A percentile compares a stretch with the other conserved stretches of the same genome.
phyloP scores from a whole-genome alignment of 2,888 invertebrate species.

The Hirtodrosophila histrioides region DNA sequence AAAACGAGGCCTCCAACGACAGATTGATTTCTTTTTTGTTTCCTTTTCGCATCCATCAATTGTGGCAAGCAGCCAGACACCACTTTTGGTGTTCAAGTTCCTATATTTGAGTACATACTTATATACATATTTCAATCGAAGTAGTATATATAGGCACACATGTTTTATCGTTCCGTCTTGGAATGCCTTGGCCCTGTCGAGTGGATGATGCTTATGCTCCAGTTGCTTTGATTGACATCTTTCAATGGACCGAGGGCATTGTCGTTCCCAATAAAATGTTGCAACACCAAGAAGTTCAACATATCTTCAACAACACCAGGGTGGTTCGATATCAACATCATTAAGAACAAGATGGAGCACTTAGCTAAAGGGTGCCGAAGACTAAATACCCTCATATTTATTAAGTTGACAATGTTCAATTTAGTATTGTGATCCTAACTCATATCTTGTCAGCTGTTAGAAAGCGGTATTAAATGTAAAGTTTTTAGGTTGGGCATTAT shows the following conservation, averaged over 20 bases:
- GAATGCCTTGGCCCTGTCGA: slow-evolving; percentile 24
- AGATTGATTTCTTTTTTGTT: slow-evolving; percentile 60
- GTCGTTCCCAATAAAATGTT: slow-evolving; percentile 41
- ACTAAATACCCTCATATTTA: too few species aligned
- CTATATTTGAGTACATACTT: neutral
- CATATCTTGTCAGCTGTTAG: too few species aligned
- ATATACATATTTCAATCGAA: slow-evolving; percentile 7
- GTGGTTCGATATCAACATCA: slow-evolving; percentile 7
- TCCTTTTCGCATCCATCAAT: slow-evolving; percentile 62
- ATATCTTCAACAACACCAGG: slow-evolving; percentile 1
- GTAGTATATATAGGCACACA: slow-evolving; percentile 27
- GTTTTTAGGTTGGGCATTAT: too few species aligned
- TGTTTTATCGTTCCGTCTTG: slow-evolving; percentile 32
- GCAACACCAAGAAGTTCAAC: slow-evolving; percentile 36
- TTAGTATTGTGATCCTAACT: too few species aligned
- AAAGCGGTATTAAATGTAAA: too few species aligned
- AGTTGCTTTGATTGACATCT: slow-evolving; percentile 59
- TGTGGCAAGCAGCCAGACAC: slow-evolving; percentile 34
- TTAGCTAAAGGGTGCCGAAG: too few species aligned
- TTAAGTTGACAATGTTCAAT: too few species aligned
- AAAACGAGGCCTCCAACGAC: slow-evolving; percentile 22
- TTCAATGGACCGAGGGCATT: slow-evolving; percentile 35
- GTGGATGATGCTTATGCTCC: slow-evolving; percentile 34
- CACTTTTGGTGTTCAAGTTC: slow-evolving; percentile 27
- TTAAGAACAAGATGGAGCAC: neutral